These are phyloP conservation scores for Calycopis cecrops DNA, from an alignment of 1,140 invertebrate genomes.

Conservation along the genomic window DNA sequence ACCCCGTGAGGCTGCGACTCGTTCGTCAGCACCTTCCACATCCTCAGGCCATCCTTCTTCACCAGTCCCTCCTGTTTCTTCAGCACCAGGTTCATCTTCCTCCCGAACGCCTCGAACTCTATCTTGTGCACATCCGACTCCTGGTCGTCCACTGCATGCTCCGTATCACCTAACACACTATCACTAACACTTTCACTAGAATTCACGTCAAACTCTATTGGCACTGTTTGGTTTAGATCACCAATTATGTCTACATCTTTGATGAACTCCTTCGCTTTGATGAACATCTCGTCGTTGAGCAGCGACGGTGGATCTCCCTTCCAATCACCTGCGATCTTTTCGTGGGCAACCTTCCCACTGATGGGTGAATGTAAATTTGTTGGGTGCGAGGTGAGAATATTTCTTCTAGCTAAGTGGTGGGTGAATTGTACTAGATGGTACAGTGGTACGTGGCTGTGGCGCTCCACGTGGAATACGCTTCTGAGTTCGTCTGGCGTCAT, in stretches of 20 bases:
- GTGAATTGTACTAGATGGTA: slow-evolving; percentile 75
- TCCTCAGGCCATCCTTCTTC: slow-evolving; percentile 82
- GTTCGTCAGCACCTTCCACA: slow-evolving; percentile 84
- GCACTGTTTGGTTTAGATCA: slow-evolving; percentile 61
- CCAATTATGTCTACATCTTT: slow-evolving; percentile 62
- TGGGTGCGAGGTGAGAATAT: slow-evolving; percentile 48
- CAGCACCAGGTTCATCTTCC: slow-evolving; percentile 82
- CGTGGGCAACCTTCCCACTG: slow-evolving; percentile 53
- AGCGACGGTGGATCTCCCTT: slow-evolving; percentile 52
- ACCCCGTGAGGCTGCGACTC: slow-evolving; percentile 82
- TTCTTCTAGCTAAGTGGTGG: slow-evolving; percentile 70
- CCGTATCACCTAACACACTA: slow-evolving; percentile 57
- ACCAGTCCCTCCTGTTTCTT: slow-evolving; percentile 83
- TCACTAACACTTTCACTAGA: slow-evolving; percentile 64
- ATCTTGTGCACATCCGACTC: slow-evolving; percentile 78
- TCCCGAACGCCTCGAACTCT: slow-evolving; percentile 85
- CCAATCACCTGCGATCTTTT: slow-evolving; percentile 49
- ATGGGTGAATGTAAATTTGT: slow-evolving; percentile 38
- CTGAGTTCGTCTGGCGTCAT: slow-evolving; percentile 88
- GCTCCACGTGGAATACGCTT: slow-evolving; percentile 87
- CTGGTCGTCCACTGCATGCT: slow-evolving; percentile 66
- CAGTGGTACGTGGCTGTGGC: slow-evolving; percentile 79
- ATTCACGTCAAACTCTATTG: slow-evolving; percentile 49
- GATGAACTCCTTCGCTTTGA: slow-evolving; percentile 54
- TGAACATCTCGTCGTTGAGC: slow-evolving; percentile 61